A percentile compares a stretch with the other conserved stretches of the same genome.
Evolutionary conservation across 2,113 vertebrate genomes (phyloP).

Genomic region (Pomatorhinus ruficollis): DNA sequence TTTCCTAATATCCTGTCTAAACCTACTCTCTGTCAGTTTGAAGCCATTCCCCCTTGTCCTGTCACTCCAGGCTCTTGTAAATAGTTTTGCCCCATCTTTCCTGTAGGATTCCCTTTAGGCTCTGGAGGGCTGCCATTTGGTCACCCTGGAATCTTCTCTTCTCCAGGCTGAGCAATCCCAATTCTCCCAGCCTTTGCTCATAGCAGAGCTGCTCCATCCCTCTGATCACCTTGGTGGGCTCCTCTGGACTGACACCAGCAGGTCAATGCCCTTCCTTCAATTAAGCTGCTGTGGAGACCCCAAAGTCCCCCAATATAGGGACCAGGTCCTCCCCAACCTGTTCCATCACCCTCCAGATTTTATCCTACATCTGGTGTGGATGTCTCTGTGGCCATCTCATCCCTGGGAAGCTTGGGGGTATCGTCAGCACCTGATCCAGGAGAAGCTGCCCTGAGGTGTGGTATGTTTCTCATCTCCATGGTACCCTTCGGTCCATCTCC

Average conservation of each 20-base stretch:
- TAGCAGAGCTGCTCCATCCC: neutral
- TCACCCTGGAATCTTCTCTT: neutral
- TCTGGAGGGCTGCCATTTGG: neutral
- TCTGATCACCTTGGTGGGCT: neutral
- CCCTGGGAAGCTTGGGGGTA: neutral
- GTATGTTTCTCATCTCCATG: neutral
- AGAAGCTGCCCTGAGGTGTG: neutral
- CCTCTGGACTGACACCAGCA: neutral
- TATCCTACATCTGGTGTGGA: neutral
- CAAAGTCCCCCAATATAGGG: fast-evolving
- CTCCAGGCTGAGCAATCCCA: neutral
- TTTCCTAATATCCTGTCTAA: neutral
- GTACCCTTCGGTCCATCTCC: neutral
- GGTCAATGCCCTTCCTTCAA: neutral
- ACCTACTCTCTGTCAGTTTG: neutral
- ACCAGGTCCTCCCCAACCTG: neutral
- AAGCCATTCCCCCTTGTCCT: neutral
- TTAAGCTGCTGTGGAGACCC: neutral
- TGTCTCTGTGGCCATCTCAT: neutral
- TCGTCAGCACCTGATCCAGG: neutral
- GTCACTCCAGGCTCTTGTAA: neutral
- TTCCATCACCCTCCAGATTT: neutral
- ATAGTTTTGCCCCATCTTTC: neutral
- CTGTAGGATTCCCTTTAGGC: neutral
- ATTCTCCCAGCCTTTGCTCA: neutral